Evolutionary conservation across 2,888 invertebrate genomes (phyloP), one percentile per base, ranked within the genome.

Genomic region (Polyommatus iphigenia): DNA sequence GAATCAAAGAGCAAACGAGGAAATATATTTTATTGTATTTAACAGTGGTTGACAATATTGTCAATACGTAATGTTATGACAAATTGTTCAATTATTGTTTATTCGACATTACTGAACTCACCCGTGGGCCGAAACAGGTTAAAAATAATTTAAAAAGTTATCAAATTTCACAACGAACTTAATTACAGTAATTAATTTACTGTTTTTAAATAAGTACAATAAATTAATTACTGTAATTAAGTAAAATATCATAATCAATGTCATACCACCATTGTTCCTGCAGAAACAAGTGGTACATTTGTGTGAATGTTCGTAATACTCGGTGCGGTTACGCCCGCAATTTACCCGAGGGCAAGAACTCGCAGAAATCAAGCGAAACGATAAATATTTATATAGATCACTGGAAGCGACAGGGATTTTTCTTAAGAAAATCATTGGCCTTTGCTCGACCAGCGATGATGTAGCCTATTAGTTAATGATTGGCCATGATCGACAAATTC

Each of bases 321-420:
- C 80, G 85, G 87, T 90, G 91, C 86, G 91, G 91, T 91, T 78
- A 73, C 87, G 88, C 87, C 87, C 86, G 88, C 89, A 91, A 89
- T 90, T 88, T 84, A 88, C 91, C 90, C 81, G 85, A 84, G 90
- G 91, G 89, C 87, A 89, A 86, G 85, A 88, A 86, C 87, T 86
- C 83, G 84, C 86, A 85, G 85, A 86, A 86, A 87, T 86, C 84
- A 84, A 83, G 85, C 82, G 85, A 82, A 85, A 85, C 84, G 85
- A 83, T 82, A 78, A 75, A 62, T 73, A 24, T 67, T 50, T 76
- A 78, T 32, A 29, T 76, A 71, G 15, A 46, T 46, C 18, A 29
- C 79, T 79, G 29, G 80, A 81, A 62, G 29, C 1, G 76, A 24
- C 76, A 54, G 36, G 24, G 8, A 29, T 76, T 76, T 76, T 36